Conservation (phyloP, 1,140 invertebrate genomes). For the Hormaphis cornu region DNA sequence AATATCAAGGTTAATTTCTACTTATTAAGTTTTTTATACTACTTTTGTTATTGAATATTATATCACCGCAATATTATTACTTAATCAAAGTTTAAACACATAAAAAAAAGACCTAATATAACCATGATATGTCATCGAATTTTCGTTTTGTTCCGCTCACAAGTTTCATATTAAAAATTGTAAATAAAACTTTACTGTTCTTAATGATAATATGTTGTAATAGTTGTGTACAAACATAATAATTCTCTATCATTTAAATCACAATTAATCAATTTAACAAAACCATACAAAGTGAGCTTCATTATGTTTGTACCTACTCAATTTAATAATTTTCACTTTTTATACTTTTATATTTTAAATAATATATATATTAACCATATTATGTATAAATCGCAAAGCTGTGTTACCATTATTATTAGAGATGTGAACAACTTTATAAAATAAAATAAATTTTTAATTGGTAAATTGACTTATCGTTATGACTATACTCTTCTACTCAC, state of each 20-base stretch:
- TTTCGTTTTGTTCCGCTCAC: neutral
- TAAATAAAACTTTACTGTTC: neutral
- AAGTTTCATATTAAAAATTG: neutral
- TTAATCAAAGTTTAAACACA: neutral
- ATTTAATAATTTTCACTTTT: neutral
- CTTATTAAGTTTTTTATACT: neutral
- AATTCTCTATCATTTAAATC: too few species aligned
- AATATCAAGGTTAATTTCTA: neutral
- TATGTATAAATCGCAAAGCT: neutral
- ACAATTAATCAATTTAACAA: neutral
- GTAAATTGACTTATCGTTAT: too few species aligned
- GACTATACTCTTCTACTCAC: too few species aligned
- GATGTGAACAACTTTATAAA: neutral
- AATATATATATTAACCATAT: neutral
- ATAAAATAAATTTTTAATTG: neutral
- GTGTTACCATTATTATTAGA: slow-evolving; percentile 10
- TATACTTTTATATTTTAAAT: slow-evolving; percentile 10
- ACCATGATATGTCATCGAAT: too few species aligned
- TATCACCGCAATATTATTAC: slow-evolving; percentile 1
- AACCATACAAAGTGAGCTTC: neutral
- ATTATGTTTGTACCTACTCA: neutral
- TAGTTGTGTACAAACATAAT: neutral
- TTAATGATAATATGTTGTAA: neutral
- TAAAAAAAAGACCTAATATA: neutral
- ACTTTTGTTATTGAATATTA: slow-evolving; percentile 7